Base-by-base conservation (phyloP, 2,113 vertebrate genomes). In the Silurus asotus region DNA sequence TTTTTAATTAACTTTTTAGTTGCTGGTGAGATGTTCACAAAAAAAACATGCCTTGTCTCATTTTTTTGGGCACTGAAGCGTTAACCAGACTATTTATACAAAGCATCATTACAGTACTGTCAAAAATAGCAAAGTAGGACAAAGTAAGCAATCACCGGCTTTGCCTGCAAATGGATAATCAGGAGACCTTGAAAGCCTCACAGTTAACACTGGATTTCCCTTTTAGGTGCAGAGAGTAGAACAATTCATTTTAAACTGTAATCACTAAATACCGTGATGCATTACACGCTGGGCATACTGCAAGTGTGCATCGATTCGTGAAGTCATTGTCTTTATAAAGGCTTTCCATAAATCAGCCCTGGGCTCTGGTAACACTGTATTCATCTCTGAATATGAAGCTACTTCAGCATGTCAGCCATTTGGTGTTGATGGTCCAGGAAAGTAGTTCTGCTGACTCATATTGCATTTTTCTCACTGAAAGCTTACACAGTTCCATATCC, bases 1-100 rank as follows among this genome's bases (percentile, higher is more conserved):
- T 93, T 95, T 95, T 95, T 94, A 95, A 95, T 96, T 96, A 95
- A 96, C 93, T 96, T 95, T 93, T 92, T 94, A 93, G 93, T 95
- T 94, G 92, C 92, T 93, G 92, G 88, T 93, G 90, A 95, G 94
- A 95, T 95, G 94, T 94, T 95, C 93, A 90, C 93, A 93, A 93
- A 93, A 93, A 95, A 94, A 95, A 94, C 95, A 94, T 94, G 93
- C 93, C 92, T 92, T 90, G 91, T 83, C 90, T 88, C 84, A 86
- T 87, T 88, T 87, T 37, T 93, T 93, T 91, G 94, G 91, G 90
- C 93, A 94, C 91, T 92, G 93, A 93, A 94, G 92, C 94, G 86
- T 95, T 95, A 92, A 94, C 92, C 91, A 93, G 92, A 91, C 93
- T 95, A 94, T 95, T 95, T 95, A 95, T 95, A 94, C 93, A 90